Percentiles rank a stretch among this genome's conserved stretches.
Evolutionary conservation across 35 echinoderm and acorn worm species (phyloP).

Genomic region (Strongylocentrotus purpuratus): DNA sequence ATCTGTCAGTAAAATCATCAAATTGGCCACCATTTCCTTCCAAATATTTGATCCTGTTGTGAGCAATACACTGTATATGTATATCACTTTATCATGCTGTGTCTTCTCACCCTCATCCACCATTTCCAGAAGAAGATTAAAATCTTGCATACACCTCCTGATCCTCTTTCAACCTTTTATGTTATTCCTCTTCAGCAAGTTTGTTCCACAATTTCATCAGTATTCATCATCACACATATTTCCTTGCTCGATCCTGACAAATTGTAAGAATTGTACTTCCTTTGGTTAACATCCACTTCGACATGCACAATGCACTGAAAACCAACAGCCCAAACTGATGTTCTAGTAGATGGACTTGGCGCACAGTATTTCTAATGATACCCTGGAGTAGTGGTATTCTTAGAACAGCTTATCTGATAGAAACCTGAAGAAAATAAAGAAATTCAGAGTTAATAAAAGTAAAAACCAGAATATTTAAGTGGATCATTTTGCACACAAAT

Average conservation of each 20-base stretch:
- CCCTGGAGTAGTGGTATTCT: background rate
- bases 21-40: background rate
- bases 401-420: background rate
- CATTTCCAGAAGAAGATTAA: background rate
- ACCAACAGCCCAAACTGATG: background rate
- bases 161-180: background rate
- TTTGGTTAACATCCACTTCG: background rate
- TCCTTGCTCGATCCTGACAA: background rate
- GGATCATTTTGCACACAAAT: no score
- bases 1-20: background rate
- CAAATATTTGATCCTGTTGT: background rate
- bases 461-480: no score
- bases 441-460: background rate
- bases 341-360: background rate
- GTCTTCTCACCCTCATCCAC: background rate
- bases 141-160: background rate
- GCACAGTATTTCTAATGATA: background rate
- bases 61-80: background rate
- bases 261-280: background rate
- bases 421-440: background rate
- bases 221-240: background rate
- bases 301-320: background rate
- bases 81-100: background rate
- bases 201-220: background rate
- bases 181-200: background rate